Percentiles rank a stretch among this genome's conserved stretches.
Evolutionary conservation across 1,140 invertebrate species (phyloP).

Genomic region (Drosophila quadrilineata): DNA sequence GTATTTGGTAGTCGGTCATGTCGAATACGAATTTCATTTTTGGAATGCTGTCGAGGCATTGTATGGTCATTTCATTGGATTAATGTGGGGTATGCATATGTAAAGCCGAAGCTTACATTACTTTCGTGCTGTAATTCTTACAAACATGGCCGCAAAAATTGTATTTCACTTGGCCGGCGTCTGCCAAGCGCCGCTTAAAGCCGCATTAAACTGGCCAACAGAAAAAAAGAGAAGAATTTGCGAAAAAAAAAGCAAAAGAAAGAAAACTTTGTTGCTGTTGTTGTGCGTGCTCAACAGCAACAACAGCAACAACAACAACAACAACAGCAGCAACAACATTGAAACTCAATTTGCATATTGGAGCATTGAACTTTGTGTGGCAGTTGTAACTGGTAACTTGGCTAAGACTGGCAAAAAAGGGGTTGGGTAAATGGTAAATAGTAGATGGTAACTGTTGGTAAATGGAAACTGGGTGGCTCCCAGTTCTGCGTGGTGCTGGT

Average conservation of each 20-base stretch:
- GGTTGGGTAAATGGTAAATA: background rate
- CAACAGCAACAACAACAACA: constrained; percentile 3
- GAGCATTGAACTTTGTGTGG: constrained; percentile 64
- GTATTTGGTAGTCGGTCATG: background rate
- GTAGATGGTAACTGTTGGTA: no score
- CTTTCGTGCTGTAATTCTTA: constrained; percentile 65
- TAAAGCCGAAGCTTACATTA: constrained; percentile 60
- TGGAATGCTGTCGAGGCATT: constrained; percentile 3
- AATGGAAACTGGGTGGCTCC: constrained; percentile 28
- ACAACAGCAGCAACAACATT: constrained; percentile 23
- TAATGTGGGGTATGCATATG: constrained; percentile 32
- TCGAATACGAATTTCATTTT: background rate
- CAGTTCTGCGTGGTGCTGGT: no score
- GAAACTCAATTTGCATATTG: constrained; percentile 72
- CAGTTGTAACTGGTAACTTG: constrained; percentile 8
- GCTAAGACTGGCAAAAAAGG: background rate
- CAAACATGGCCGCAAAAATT: constrained; percentile 58
- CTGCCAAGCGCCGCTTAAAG: constrained; percentile 42
- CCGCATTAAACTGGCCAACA: constrained; percentile 33
- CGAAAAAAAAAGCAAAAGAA: constrained; percentile 3
- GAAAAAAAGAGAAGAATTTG: background rate
- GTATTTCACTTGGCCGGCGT: constrained; percentile 30
- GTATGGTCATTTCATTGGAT: constrained; percentile 30
- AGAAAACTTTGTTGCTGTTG: constrained; percentile 15
- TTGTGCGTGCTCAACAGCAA: constrained; percentile 46